phyloP scores from a whole-genome alignment of 2,113 vertebrate genomes.

The Camelus bactrianus region DNA sequence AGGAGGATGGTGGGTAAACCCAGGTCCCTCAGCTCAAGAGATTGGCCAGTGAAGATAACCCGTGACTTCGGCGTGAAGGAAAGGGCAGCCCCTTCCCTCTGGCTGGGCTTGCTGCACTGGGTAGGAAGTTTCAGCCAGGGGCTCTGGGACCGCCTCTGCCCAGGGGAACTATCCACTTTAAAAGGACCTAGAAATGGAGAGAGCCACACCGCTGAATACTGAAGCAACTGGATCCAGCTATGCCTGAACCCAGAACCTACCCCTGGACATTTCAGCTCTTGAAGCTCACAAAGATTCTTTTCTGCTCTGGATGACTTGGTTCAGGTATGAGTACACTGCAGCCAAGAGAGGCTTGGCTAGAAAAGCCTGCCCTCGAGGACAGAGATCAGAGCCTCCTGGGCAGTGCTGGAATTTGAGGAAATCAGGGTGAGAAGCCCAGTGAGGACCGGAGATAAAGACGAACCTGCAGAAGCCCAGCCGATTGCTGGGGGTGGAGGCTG shows the following conservation, averaged over 20 bases:
- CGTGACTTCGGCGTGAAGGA: background rate
- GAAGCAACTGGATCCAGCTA: background rate
- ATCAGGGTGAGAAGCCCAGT: background rate
- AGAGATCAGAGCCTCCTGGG: accelerated
- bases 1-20: background rate
- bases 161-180: no score
- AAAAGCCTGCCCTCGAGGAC: accelerated
- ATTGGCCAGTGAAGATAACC: background rate
- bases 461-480: background rate
- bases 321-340: accelerated
- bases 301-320: accelerated
- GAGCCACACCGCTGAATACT: accelerated
- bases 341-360: background rate
- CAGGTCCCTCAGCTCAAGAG: background rate
- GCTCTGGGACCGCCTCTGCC: background rate
- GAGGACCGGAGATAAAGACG: background rate
- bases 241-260: background rate
- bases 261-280: background rate
- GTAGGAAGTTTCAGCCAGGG: background rate
- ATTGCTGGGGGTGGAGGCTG: no score
- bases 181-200: background rate
- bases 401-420: background rate
- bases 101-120: background rate
- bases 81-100: background rate
- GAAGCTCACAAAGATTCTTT: background rate